phyloP scores from a whole-genome alignment of 2,888 invertebrate species.

The Drosophila paracracens region DNA sequence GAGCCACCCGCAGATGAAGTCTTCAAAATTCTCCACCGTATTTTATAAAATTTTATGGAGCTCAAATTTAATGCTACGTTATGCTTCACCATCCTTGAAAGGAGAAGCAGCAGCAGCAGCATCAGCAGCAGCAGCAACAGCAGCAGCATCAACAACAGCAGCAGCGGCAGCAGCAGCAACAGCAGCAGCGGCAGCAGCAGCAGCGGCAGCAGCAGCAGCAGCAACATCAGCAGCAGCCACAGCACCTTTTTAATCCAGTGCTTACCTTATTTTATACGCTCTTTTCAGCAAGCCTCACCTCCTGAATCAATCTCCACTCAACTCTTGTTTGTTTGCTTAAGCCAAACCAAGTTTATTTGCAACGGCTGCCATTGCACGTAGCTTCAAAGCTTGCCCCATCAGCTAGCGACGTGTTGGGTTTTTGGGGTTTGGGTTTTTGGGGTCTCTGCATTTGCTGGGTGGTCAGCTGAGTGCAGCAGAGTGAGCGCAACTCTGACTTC shows the following conservation, averaged over 20 bases:
- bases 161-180: neutral
- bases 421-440: conserved; percentile 18
- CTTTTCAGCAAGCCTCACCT: conserved; percentile 6
- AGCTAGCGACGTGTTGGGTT: conserved; percentile 33
- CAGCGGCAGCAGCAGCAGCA: neutral
- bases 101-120: conserved; percentile 1
- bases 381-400: conserved; percentile 49
- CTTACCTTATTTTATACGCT: conserved; percentile 33
- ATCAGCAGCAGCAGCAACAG: neutral
- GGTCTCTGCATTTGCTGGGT: conserved; percentile 47
- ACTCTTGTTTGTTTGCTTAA: conserved; percentile 52
- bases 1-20: conserved; percentile 14
- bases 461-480: conserved; percentile 54
- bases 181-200: neutral
- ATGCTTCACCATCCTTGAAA: conserved; percentile 39
- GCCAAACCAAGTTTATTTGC: conserved; percentile 59
- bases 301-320: neutral
- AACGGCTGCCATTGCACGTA: conserved; percentile 64
- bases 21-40: conserved; percentile 43
- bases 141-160: neutral
- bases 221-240: neutral
- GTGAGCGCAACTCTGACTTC: conserved; percentile 41
- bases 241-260: conserved; percentile 13
- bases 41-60: conserved; percentile 58
- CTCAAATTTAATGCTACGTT: conserved; percentile 57